Evolutionary conservation across 2,888 invertebrate genomes (phyloP).

Genomic region (Drosophila longiperda): DNA sequence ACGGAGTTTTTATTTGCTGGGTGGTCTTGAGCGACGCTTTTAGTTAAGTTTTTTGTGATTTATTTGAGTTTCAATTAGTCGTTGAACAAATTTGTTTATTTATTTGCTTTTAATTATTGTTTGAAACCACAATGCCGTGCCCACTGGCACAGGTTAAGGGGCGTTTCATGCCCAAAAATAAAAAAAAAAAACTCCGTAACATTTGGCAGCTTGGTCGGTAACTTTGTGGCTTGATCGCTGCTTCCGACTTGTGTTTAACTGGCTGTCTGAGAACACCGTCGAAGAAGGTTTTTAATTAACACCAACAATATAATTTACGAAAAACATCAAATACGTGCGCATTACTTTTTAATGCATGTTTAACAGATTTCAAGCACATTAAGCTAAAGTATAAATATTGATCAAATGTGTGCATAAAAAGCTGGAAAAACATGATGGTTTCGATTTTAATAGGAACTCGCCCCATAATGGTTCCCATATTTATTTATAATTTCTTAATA

Average conservation of each 20-base stretch:
- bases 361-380: constrained; percentile 36
- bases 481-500: neutral
- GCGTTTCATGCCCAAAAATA: constrained; percentile 13
- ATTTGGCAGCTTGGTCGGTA: constrained; percentile 35
- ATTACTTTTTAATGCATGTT: constrained; percentile 61
- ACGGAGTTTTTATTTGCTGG: constrained; percentile 53
- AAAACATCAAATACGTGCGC: constrained; percentile 55
- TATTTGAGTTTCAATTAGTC: constrained; percentile 81
- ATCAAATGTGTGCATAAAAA: constrained; percentile 2
- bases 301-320: constrained; percentile 75
- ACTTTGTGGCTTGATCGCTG: constrained; percentile 41
- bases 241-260: constrained; percentile 37
- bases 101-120: constrained; percentile 82
- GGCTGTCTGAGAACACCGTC: constrained; percentile 28
- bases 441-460: neutral
- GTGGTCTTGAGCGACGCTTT: constrained; percentile 71
- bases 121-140: constrained; percentile 68
- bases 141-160: constrained; percentile 56
- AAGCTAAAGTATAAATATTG: constrained; percentile 10
- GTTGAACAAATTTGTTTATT: constrained; percentile 76
- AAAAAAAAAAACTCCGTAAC: neutral
- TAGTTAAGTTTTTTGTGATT: constrained; percentile 72
- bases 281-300: constrained; percentile 80
- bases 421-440: neutral
- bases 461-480: neutral